Conservation (phyloP, 1,140 invertebrate genomes). For the Leptinotarsa defecta region DNA sequence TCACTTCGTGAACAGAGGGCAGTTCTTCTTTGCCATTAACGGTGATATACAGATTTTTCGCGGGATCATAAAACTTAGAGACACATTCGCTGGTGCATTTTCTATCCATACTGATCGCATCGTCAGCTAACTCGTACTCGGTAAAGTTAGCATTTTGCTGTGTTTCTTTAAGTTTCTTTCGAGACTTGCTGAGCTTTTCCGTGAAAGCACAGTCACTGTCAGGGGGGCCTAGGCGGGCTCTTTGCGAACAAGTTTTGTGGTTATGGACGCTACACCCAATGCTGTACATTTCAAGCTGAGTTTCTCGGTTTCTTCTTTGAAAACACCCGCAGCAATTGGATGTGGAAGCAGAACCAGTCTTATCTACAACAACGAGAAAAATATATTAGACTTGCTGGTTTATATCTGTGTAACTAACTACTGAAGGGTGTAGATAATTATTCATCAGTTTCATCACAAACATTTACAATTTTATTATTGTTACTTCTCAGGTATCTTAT, state of each 20-base stretch:
- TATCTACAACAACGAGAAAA: conserved; percentile 51
- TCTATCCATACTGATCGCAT: conserved; percentile 60
- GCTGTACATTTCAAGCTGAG: conserved; percentile 51
- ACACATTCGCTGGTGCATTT: conserved; percentile 39
- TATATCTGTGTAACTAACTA: not conserved
- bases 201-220: conserved; percentile 48
- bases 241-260: conserved; percentile 46
- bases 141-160: conserved; percentile 41
- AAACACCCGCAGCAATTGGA: conserved; percentile 55
- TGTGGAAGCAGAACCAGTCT: conserved; percentile 55
- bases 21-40: conserved; percentile 73
- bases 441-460: too few species aligned
- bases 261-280: conserved; percentile 39
- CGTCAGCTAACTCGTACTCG: conserved; percentile 65
- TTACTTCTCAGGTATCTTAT: too few species aligned
- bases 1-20: conserved; percentile 58
- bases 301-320: conserved; percentile 50
- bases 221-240: conserved; percentile 51
- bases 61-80: conserved; percentile 33
- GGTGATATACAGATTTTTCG: conserved; percentile 58
- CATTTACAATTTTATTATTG: too few species aligned
- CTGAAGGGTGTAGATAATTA: too few species aligned
- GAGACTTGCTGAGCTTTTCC: conserved; percentile 40
- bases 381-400: conserved; percentile 12
- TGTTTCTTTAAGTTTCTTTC: conserved; percentile 40